These are phyloP conservation scores for Nettapus auritus DNA, from an alignment of 2,113 vertebrate species.

Conservation along the genomic window DNA sequence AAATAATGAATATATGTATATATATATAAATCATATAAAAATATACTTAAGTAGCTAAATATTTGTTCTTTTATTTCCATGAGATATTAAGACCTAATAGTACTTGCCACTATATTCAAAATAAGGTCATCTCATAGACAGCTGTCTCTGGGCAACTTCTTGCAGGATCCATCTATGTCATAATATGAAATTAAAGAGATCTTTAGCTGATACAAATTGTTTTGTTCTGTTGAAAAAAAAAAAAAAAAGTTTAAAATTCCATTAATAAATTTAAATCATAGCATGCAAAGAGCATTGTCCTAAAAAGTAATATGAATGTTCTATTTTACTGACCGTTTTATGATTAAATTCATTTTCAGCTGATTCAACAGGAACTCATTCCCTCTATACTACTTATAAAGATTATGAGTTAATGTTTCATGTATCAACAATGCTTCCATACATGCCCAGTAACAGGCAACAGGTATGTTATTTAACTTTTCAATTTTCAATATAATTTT, in stretches of 20 bases:
- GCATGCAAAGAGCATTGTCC: background rate
- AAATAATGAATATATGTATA: background rate
- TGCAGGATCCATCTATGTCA: background rate
- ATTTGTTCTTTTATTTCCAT: background rate
- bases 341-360: conserved; percentile 76
- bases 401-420: conserved; percentile 99
- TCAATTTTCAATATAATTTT: background rate
- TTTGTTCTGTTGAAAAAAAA: background rate
- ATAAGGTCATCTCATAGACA: background rate
- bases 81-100: background rate
- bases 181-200: background rate
- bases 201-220: background rate
- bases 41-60: background rate
- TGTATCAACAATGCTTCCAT: conserved; percentile 95
- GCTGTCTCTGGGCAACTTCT: background rate
- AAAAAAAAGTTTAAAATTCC: background rate
- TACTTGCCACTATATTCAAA: background rate
- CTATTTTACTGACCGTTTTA: conserved; percentile 31
- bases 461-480: conserved; percentile 82
- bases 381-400: conserved; percentile 97
- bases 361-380: conserved; percentile 96
- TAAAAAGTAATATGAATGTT: background rate
- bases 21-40: background rate
- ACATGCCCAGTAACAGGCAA: conserved; percentile 95
- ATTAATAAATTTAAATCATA: background rate